A percentile compares a stretch with the other conserved stretches of the same genome.
Evolutionary conservation across 1,140 invertebrate genomes (phyloP).

Genomic region (Neodiprion pinetum): DNA sequence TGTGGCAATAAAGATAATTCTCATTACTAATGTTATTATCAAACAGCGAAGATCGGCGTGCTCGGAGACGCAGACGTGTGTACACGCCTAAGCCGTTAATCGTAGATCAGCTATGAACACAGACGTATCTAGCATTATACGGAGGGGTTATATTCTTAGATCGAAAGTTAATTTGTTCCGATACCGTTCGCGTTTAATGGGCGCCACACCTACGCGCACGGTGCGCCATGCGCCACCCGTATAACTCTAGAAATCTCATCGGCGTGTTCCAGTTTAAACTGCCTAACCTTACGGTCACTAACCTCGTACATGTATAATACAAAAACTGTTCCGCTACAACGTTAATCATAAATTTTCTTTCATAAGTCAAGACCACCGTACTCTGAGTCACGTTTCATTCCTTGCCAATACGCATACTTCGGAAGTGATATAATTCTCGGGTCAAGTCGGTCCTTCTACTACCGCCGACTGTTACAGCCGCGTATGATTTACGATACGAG

Average conservation of each 20-base stretch:
- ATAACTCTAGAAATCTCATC: background rate
- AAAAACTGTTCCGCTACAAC: background rate
- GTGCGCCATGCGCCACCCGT: too few species aligned
- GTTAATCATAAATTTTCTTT: background rate
- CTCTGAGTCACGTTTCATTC: background rate
- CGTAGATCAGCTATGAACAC: too few species aligned
- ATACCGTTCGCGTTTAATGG: background rate
- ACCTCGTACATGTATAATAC: background rate
- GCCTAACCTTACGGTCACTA: conserved; percentile 1
- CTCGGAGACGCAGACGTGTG: too few species aligned
- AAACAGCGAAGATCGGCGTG: too few species aligned
- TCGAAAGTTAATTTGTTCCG: background rate
- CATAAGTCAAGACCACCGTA: background rate
- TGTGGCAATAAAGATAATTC: too few species aligned
- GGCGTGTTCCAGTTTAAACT: background rate
- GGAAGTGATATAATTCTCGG: too few species aligned
- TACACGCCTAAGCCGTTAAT: too few species aligned
- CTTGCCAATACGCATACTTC: background rate
- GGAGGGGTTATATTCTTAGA: background rate
- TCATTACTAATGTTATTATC: too few species aligned
- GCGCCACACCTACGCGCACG: background rate
- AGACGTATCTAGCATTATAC: too few species aligned
- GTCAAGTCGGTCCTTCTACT: too few species aligned
- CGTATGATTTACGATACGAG: background rate
- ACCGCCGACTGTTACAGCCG: too few species aligned